These are phyloP conservation scores for Oreonectes daqikongensis DNA, from an alignment of 2,797 vertebrate species.

Conservation along the genomic window DNA sequence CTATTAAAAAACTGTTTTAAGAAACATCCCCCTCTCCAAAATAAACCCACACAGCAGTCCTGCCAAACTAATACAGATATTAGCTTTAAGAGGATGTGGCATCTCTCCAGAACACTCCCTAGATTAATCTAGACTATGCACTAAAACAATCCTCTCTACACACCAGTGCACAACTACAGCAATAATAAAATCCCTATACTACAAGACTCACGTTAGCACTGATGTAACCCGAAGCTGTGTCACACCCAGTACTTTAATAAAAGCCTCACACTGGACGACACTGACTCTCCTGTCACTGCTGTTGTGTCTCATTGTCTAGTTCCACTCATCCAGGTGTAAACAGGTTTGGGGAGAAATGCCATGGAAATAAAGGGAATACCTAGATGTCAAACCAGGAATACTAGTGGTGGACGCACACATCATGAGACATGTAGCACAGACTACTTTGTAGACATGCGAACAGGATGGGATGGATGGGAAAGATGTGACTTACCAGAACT, in stretches of 20 bases:
- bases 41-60: not conserved
- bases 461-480: not conserved
- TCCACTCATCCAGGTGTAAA: not conserved
- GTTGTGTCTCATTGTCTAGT: not conserved
- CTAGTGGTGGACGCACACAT: no score
- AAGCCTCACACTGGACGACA: not conserved
- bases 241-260: not conserved
- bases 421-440: not conserved
- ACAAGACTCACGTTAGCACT: not conserved
- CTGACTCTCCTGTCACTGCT: not conserved
- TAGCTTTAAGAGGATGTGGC: not conserved
- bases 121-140: not conserved
- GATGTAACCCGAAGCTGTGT: not conserved
- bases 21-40: not conserved
- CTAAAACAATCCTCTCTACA: not conserved
- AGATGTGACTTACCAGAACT: constrained; percentile 76
- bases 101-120: not conserved
- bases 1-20: not conserved
- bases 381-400: not conserved
- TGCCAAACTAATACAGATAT: constrained; percentile 1
- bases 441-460: not conserved
- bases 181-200: not conserved
- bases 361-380: not conserved
- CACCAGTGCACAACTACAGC: not conserved
- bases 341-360: not conserved